Percentiles rank a stretch among this genome's conserved stretches.
phyloP scores from a whole-genome alignment of 2,888 invertebrate species.

The Merodon equestris region DNA sequence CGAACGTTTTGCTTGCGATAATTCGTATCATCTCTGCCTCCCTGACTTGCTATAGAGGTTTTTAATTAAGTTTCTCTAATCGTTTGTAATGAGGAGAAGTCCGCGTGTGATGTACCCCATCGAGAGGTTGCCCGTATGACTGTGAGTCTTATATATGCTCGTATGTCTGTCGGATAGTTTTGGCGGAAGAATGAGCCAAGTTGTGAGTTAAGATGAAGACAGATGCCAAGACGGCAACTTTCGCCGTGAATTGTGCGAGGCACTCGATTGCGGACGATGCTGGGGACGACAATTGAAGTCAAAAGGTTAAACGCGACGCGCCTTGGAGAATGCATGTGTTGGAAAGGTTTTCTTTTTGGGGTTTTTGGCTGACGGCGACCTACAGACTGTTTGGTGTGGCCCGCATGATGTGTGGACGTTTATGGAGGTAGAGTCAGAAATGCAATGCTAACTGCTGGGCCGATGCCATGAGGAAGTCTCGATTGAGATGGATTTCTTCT shows the following conservation, averaged over 20 bases:
- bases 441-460: slow-evolving; percentile 30
- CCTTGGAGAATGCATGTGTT: slow-evolving; percentile 52
- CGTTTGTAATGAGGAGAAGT: slow-evolving; percentile 64
- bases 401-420: neutral
- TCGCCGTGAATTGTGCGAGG: slow-evolving; percentile 46
- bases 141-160: neutral
- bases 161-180: too few species aligned
- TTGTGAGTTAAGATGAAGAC: slow-evolving; percentile 49
- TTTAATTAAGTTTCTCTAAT: slow-evolving; percentile 68
- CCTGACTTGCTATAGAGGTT: slow-evolving; percentile 20
- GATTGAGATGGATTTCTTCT: slow-evolving; percentile 29
- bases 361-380: too few species aligned
- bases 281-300: slow-evolving; percentile 56
- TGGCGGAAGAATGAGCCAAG: slow-evolving; percentile 37
- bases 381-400: too few species aligned
- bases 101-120: slow-evolving; percentile 30
- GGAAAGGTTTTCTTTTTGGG: neutral
- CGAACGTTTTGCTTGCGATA: slow-evolving; percentile 43
- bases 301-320: slow-evolving; percentile 65
- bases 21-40: slow-evolving; percentile 38
- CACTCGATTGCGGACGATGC: slow-evolving; percentile 8
- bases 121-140: neutral
- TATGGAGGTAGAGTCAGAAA: slow-evolving; percentile 3
- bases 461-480: slow-evolving; percentile 54
- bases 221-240: slow-evolving; percentile 66